Evolutionary conservation across 2,888 invertebrate genomes (phyloP), one percentile per base, ranked within the genome.

Genomic region (Ichneumoninae sp.): DNA sequence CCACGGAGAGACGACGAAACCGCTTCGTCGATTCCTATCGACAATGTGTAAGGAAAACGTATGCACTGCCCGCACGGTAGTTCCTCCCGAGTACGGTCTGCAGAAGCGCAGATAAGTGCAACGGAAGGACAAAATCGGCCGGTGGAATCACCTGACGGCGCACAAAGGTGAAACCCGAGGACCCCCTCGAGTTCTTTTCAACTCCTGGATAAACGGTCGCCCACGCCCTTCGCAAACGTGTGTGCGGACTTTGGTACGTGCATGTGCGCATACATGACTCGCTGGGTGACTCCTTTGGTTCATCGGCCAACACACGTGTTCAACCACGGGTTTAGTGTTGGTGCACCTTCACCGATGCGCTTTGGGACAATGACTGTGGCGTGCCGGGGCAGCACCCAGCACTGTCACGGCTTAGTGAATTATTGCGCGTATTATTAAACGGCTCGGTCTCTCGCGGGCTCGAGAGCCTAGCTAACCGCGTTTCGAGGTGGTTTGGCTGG

Each of bases 361-460:
- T 70, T 80, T 88, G 88, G 89, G 89, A 90, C 90, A 91, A 90
- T 91, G 89, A 89, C 85, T 75, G 73, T 80, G 84, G 81, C 81
- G 82, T 87, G 89, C 89, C 74, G 87, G 87, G 7, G 89, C 90
- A 87, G 89, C 88, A 88, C 87, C 89, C 89, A 79, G 71, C 75
- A 88, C 88, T 90, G 90, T 91, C 90, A 88, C 88, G 83, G 89
- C 85, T 87, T 79, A 86, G 89, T 90, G 90, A 91, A 90, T 91
- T 91, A 91, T 90, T 88, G 86, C 89, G 86, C 83, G 89, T 89
- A 89, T 91, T 91, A 91, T 91, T 91, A 90, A 90, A 89, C 88
- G 65, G 85, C 66, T 57, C 83, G 74, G 78, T 81, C 80, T 68
- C 74, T 81, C 77, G 78, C 70, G 63, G 68, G 65, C 54, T 36